Base-by-base conservation (phyloP, 2,888 invertebrate species). In the Parnassius orleans region DNA sequence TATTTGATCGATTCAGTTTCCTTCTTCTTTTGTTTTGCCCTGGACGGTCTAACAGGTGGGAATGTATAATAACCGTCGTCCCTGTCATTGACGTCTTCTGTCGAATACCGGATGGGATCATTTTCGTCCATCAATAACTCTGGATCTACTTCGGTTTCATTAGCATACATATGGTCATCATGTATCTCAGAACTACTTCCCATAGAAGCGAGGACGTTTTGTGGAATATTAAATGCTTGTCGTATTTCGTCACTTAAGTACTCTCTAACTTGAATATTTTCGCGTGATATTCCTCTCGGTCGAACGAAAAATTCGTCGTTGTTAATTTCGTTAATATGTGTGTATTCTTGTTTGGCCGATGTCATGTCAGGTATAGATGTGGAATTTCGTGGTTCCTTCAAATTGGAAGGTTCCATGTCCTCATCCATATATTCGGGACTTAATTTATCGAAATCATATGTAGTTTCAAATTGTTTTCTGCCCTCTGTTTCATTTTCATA, bases 231-330 rank as follows among this genome's bases (percentile, higher is more conserved):
- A 75, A 96, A 95, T 42, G 96, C 96, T 84, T 96, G 96, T 70
- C 95, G 93, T 70, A 97, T 95, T 86, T 96, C 96, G 58, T 94
- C 94, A 74, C 95, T 95, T 62, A 96, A 92, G 76, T 95, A 96
- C 81, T 94, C 93, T 65, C 95, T 95, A 64, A 96, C 93, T 83
- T 95, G 95, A 78, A 96, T 95, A 86, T 96, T 95, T 83, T 96
- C 96, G 76, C 95, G 95, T 68, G 96, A 96, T 76, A 96, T 95
- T 66, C 96, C 96, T 79, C 95, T 95, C 83, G 95, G 95, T 70
- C 96, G 93, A 66, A 97, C 91, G 81, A 96, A 96, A 90, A 97
- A 97, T 87, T 97, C 96, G 83, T 97, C 97, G 52, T 96, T 95
- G 78, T 96, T 95, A 69, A 97, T 95, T 89, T 97, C 96, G 86